Evolutionary conservation across 2,888 invertebrate species (phyloP).

Genomic region (Ophion ellenae): DNA sequence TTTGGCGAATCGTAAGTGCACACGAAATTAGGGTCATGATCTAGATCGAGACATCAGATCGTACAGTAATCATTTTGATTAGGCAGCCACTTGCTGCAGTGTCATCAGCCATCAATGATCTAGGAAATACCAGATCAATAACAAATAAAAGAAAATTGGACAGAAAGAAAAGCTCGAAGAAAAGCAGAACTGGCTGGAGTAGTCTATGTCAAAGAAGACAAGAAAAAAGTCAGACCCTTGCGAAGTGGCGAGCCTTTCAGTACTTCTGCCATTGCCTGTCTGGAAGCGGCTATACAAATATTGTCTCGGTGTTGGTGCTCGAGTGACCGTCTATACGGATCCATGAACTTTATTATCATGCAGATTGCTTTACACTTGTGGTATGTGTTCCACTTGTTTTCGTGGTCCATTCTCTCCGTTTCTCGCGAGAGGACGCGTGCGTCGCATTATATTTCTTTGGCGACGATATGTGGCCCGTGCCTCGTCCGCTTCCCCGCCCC

Average conservation of each 20-base stretch:
- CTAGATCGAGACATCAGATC: background rate
- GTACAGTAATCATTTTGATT: no score
- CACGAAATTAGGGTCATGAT: background rate
- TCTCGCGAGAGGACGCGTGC: slow-evolving; percentile 14
- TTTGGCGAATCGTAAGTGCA: background rate
- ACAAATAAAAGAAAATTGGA: no score
- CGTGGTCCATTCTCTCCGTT: slow-evolving; percentile 12
- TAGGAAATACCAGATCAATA: no score
- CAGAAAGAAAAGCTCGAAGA: background rate
- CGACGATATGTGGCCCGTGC: slow-evolving; percentile 10
- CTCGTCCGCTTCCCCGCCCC: background rate
- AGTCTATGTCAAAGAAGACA: background rate
- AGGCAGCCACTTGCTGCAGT: no score
- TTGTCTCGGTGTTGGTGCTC: background rate
- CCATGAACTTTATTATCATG: slow-evolving; percentile 18
- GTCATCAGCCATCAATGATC: no score
- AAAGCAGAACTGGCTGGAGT: background rate
- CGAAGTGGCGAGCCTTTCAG: background rate
- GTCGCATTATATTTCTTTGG: slow-evolving; percentile 17
- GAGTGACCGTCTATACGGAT: slow-evolving; percentile 5
- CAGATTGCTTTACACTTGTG: slow-evolving; percentile 23
- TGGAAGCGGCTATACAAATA: background rate
- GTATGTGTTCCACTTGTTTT: slow-evolving; percentile 43
- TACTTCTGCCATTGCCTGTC: background rate
- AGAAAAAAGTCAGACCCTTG: background rate